Evolutionary conservation across 2,797 vertebrate genomes (phyloP), one percentile per base, ranked within the genome.

Genomic region (Gephyroberyx darwinii): DNA sequence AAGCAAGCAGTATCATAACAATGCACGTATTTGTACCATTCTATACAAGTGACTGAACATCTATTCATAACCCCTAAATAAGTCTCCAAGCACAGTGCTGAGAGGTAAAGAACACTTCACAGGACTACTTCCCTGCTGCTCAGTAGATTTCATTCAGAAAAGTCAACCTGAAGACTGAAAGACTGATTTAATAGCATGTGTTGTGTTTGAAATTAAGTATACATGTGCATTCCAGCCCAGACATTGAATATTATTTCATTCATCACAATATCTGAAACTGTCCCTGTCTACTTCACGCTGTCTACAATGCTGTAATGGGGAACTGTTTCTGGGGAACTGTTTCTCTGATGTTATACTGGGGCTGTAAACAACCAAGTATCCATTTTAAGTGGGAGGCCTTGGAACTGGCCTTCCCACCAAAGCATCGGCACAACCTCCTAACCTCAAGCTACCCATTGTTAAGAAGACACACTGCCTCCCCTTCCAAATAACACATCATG

Each of bases 401-500:
- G 50, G 16, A 55, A 73, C 68, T 63, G 33, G 53, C 65, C 84
- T 31, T 55, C 12, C 48, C 22, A 70, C 55, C 43, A 22, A 35
- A 70, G 69, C 47, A 65, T 37, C 65, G 57, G 41, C 59, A 41
- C 56, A 50, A 19, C 58, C 59, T 41, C 47, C 56, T 48, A 55
- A 82, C 73, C 33, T 54, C 62, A 39, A 72, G 75, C 87, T 58
- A 51, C 52, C 26, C 39, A 71, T 67, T 72, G 33, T 39, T 55
- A 54, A 39, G 57, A 35, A 41, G 57, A 74, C 78, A 51, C 39
- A 35, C 53, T 65, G 58, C 65, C 57, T 70, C 70, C 26, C 31
- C 47, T 79, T 75, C 57, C 47, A 72, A 57, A 41, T 63, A 69
- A 78, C 70, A 85, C n/a, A 19, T 72, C 59, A 75, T 65, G 66